A percentile compares a stretch with the other conserved stretches of the same genome.
phyloP scores from a whole-genome alignment of 2,888 invertebrate species.

The Toxonevra muliebris region DNA sequence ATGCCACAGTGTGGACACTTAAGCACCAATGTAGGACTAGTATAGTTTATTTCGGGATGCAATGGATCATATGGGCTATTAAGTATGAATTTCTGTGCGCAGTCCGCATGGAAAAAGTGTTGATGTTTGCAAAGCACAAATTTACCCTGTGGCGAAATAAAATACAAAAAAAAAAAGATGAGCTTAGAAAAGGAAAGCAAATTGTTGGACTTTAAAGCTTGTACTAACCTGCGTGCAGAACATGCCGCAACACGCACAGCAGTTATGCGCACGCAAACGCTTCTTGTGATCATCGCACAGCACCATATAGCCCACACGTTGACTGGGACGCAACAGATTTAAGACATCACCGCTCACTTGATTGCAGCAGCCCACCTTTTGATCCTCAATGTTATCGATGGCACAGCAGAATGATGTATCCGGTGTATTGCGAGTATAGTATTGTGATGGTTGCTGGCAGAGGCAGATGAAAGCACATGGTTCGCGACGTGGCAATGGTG shows the following conservation, averaged over 20 bases:
- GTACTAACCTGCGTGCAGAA: constrained; percentile 83
- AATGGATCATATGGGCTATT: constrained; percentile 64
- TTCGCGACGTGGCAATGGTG: constrained; percentile 30
- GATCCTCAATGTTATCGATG: constrained; percentile 77
- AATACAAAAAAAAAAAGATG: constrained; percentile 3
- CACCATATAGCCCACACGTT: constrained; percentile 80
- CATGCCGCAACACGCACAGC: constrained; percentile 88
- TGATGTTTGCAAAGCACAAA: constrained; percentile 82
- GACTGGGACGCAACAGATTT: constrained; percentile 75
- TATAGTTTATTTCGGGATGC: constrained; percentile 61
- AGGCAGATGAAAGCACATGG: constrained; percentile 62
- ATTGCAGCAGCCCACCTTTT: constrained; percentile 84
- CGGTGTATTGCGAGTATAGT: constrained; percentile 68
- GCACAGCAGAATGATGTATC: constrained; percentile 72
- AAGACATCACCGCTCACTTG: constrained; percentile 68
- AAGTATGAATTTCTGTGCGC: constrained; percentile 68
- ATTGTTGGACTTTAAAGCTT: not conserved
- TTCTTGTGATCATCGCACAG: constrained; percentile 82
- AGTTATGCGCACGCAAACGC: constrained; percentile 81
- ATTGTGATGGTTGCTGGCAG: constrained; percentile 67
- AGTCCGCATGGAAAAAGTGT: constrained; percentile 86
- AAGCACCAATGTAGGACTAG: constrained; percentile 60
- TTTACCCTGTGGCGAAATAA: constrained; percentile 70
- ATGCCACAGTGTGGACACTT: constrained; percentile 80
- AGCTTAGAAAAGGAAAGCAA: not conserved